Conservation (phyloP, 2,113 vertebrate species). For the Falcunculus frontatus region DNA sequence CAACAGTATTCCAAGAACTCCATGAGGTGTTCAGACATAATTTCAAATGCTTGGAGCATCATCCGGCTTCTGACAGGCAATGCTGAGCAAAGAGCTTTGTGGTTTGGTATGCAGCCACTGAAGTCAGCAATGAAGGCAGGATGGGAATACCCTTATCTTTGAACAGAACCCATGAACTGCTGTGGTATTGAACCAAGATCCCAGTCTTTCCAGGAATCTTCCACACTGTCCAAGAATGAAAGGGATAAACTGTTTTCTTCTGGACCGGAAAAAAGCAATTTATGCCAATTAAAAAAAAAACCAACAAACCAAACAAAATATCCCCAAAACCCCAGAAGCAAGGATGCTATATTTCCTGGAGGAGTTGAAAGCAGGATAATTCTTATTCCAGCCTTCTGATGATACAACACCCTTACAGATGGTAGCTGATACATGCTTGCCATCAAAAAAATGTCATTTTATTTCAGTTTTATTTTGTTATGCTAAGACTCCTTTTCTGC, state of each 20-base stretch:
- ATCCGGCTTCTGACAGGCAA: accelerated
- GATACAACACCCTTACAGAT: not conserved
- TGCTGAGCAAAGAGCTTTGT: not conserved
- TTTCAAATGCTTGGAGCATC: not conserved
- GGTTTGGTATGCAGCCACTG: not conserved
- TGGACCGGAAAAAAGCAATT: not conserved
- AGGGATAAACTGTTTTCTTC: not conserved
- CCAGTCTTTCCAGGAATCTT: not conserved
- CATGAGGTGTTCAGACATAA: accelerated
- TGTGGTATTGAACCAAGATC: not conserved
- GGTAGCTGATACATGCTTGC: not conserved
- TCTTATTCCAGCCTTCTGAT: not conserved
- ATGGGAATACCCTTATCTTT: not conserved
- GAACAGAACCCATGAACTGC: not conserved
- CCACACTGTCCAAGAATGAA: not conserved
- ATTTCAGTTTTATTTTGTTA: not conserved
- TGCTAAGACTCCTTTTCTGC: not conserved
- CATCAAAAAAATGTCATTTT: not conserved
- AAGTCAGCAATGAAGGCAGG: not conserved
- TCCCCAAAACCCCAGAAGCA: not conserved
- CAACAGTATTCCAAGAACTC: not conserved
- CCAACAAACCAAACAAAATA: not conserved
- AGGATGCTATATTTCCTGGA: not conserved
- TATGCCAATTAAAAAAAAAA: not conserved
- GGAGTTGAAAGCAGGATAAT: not conserved